Evolutionary conservation across 2,888 invertebrate genomes (phyloP), one percentile per base, ranked within the genome.

Genomic region (Limnephilus rhombicus): DNA sequence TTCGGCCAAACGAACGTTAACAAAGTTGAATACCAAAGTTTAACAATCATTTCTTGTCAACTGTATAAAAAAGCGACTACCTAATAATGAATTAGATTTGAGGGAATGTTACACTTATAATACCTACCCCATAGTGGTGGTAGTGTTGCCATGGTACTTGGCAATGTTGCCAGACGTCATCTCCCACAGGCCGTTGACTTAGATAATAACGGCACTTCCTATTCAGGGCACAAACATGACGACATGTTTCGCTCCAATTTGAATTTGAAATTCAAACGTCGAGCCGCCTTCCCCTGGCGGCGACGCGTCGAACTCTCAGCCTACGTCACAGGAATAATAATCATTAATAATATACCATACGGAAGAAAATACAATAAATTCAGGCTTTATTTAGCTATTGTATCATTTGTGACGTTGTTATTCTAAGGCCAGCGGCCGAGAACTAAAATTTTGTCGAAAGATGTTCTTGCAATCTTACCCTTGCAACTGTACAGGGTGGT

Each of bases 221-320:
- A 86, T 86, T 45, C 86, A 41, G 45, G 45, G 86, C 86, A 86
- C 86, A 86, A 86, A 86, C 86, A 86, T 45, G 86, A 45, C 86
- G 86, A 86, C 86, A 86, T 86, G 86, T 86, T 86, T 86, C 86
- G 41, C 86, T 86, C 86, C 86, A 45, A 86, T 86, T 86, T 86
- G 45, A 86, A 45, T 45, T 45, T 45, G 86, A 45, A 86, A 45
- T 45, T 37, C 86, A n/a, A 24, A 29, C 68, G 68, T n/a, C 68
- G 68, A 68, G 18, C 24, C n/a, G 68, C 68, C 86, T n/a, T 29
- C 86, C 86, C 85, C 85, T 34, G 45, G 45, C 45, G 45, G 86
- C 86, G 86, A 24, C n/a, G 86, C 41, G 45, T 29, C 41, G 86
- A 41, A 29, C 41, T 86, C 41, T 13, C 41, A 4, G 86, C 29